These are phyloP conservation scores for Mirounga angustirostris DNA, from an alignment of 2,113 vertebrate species.

Conservation along the genomic window DNA sequence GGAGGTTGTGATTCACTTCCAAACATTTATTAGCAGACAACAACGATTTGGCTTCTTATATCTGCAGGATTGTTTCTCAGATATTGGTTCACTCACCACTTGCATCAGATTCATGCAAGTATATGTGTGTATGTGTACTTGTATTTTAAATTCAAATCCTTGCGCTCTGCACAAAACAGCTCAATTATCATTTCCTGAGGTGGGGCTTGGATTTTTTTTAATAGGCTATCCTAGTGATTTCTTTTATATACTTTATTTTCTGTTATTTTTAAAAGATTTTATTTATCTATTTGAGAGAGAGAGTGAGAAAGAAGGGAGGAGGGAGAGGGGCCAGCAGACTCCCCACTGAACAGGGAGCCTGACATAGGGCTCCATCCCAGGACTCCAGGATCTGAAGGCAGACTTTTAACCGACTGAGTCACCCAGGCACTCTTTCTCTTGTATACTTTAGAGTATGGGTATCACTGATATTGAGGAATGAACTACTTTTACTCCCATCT, in stretches of 20 bases:
- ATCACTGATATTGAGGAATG: not conserved
- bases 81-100: not conserved
- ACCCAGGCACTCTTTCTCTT: too few species aligned
- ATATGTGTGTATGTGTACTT: not conserved
- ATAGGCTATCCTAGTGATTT: not conserved
- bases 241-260: not conserved
- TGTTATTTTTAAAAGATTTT: too few species aligned
- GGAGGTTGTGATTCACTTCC: not conserved
- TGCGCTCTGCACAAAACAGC: accelerated
- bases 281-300: too few species aligned
- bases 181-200: not conserved
- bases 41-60: not conserved
- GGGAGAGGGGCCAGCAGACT: too few species aligned
- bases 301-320: too few species aligned
- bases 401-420: too few species aligned
- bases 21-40: not conserved
- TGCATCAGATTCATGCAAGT: not conserved
- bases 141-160: not conserved
- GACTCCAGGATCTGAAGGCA: too few species aligned
- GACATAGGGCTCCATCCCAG: too few species aligned
- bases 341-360: too few species aligned
- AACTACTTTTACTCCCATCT: not conserved
- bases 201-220: not conserved
- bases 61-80: not conserved
- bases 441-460: not conserved